Percentiles rank a stretch among this genome's conserved stretches.
phyloP scores from a whole-genome alignment of 2,888 invertebrate genomes.

The Eupithecia subfuscata region DNA sequence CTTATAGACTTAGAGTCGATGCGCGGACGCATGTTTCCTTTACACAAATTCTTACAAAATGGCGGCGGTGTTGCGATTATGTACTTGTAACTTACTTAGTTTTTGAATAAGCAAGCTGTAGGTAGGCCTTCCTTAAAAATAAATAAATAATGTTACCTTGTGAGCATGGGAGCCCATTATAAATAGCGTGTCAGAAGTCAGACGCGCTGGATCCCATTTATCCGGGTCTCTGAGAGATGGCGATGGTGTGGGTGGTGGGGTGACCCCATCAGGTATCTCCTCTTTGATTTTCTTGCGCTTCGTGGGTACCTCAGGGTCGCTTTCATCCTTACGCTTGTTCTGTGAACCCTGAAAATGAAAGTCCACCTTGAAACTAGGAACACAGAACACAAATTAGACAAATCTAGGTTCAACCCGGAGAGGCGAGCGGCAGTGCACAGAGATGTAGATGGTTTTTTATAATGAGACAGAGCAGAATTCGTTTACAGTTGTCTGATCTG shows the following conservation, averaged over 20 bases:
- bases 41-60: neutral
- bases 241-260: slow-evolving; percentile 69
- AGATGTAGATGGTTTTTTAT: neutral
- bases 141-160: slow-evolving; percentile 67
- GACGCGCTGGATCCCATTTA: slow-evolving; percentile 90
- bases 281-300: slow-evolving; percentile 77
- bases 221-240: slow-evolving; percentile 84
- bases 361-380: neutral
- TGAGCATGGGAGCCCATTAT: slow-evolving; percentile 92
- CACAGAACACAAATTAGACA: neutral
- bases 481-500: neutral
- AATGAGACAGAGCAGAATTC: neutral
- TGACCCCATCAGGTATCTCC: slow-evolving; percentile 65
- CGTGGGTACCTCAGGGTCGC: slow-evolving; percentile 76
- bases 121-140: neutral
- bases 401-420: neutral
- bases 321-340: slow-evolving; percentile 87
- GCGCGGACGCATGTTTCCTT: too few species aligned
- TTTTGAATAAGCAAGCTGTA: too few species aligned
- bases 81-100: too few species aligned
- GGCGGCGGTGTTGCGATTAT: too few species aligned
- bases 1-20: too few species aligned
- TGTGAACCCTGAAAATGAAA: slow-evolving; percentile 78
- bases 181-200: slow-evolving; percentile 89
- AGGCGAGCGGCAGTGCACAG: neutral